phyloP scores from a whole-genome alignment of 1,140 invertebrate species.

The Hylyphantes graminicola region DNA sequence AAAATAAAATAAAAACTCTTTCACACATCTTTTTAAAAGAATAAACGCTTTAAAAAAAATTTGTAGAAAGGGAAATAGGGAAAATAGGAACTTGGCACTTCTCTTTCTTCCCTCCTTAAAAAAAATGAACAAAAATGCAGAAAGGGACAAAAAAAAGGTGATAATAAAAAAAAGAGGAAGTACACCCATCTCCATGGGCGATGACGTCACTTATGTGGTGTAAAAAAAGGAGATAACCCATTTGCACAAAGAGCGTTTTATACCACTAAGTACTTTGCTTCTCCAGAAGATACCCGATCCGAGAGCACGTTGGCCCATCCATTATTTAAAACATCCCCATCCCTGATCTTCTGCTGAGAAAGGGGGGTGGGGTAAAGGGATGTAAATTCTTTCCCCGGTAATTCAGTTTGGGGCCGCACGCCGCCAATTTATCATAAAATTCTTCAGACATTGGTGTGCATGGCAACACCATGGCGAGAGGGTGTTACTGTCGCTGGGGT shows the following conservation, averaged over 20 bases:
- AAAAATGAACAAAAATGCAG: background rate
- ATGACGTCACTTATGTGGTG: constrained; percentile 16
- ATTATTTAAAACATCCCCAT: constrained; percentile 48
- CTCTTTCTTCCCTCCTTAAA: too few relatives aligned
- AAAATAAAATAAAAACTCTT: background rate
- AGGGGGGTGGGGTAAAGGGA: constrained; percentile 13
- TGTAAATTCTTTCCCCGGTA: constrained; percentile 47
- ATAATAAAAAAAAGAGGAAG: constrained; percentile 14
- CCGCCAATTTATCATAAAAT: constrained; percentile 49
- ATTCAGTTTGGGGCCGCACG: constrained; percentile 34
- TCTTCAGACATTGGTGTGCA: constrained; percentile 1
- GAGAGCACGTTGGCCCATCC: constrained; percentile 26
- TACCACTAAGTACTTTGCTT: constrained; percentile 3
- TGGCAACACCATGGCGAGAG: background rate
- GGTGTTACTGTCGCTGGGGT: background rate
- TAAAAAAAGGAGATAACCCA: constrained; percentile 27
- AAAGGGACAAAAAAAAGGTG: constrained; percentile 6
- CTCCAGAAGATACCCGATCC: constrained; percentile 27
- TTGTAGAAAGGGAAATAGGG: too few relatives aligned
- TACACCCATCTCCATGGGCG: background rate
- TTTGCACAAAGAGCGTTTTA: constrained; percentile 42
- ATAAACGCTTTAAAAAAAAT: constrained; percentile 38
- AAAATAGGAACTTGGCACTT: too few relatives aligned
- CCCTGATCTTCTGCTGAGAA: constrained; percentile 11
- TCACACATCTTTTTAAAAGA: constrained; percentile 36